phyloP scores from a whole-genome alignment of 2,888 invertebrate genomes.

The Notodonta dromedarius region DNA sequence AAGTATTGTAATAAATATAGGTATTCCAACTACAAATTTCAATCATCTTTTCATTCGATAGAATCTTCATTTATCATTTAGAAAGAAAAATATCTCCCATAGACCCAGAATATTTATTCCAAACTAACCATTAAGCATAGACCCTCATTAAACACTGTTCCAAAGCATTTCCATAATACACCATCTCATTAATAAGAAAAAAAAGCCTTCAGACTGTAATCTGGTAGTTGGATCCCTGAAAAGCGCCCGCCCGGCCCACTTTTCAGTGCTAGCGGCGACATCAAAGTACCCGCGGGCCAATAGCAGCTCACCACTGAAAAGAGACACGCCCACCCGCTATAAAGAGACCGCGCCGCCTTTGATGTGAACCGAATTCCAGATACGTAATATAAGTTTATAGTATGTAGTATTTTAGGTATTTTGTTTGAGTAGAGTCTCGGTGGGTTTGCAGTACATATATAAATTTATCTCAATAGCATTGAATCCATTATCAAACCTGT shows the following conservation, averaged over 20 bases:
- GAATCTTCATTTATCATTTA: not conserved
- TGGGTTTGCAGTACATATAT: not conserved
- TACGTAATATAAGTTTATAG: slow-evolving; percentile 13
- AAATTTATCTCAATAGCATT: too few relatives aligned
- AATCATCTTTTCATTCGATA: not conserved
- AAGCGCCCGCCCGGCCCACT: slow-evolving; percentile 70
- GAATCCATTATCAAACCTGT: too few relatives aligned
- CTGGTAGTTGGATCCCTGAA: slow-evolving; percentile 58
- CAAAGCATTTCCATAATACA: slow-evolving; percentile 30
- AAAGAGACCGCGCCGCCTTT: slow-evolving; percentile 66
- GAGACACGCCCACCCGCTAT: slow-evolving; percentile 80
- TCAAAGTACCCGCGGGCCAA: slow-evolving; percentile 62
- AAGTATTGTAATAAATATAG: too few relatives aligned
- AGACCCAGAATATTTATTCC: not conserved
- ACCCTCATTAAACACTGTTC: slow-evolving; percentile 25
- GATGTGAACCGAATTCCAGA: slow-evolving; percentile 45
- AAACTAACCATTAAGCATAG: slow-evolving; percentile 1
- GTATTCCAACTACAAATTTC: too few relatives aligned
- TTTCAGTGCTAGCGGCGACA: slow-evolving; percentile 62
- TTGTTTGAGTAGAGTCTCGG: slow-evolving; percentile 18
- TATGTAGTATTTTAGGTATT: slow-evolving; percentile 18
- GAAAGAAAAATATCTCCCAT: not conserved
- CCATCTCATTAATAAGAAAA: slow-evolving; percentile 47
- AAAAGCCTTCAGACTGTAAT: slow-evolving; percentile 41
- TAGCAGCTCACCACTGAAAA: slow-evolving; percentile 69